phyloP scores from a whole-genome alignment of 2,797 vertebrate genomes.

The Sternarchorhynchus goeldii region DNA sequence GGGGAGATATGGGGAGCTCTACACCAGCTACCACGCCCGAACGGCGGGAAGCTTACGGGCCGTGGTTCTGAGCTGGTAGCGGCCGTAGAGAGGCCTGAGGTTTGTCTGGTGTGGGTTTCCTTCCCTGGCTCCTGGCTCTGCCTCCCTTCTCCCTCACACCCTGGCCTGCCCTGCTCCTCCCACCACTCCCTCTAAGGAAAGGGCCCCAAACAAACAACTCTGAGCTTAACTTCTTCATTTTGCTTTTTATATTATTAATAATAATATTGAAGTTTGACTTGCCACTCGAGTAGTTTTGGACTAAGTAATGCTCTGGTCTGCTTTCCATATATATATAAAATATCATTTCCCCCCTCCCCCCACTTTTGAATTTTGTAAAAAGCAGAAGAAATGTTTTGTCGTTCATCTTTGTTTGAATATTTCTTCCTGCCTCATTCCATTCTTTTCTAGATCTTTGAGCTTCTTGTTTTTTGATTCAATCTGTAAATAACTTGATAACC shows the following conservation, averaged over 20 bases:
- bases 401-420: slow-evolving; percentile 48
- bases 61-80: too few species aligned
- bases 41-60: too few species aligned
- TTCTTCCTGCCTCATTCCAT: slow-evolving; percentile 42
- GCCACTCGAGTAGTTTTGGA: slow-evolving; percentile 20
- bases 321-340: slow-evolving; percentile 27
- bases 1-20: slow-evolving; percentile 12
- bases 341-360: too few species aligned
- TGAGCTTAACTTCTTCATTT: too few species aligned
- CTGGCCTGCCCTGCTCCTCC: too few species aligned
- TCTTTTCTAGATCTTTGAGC: slow-evolving; percentile 39
- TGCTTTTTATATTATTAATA: neutral
- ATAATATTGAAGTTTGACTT: slow-evolving; percentile 24
- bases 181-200: too few species aligned
- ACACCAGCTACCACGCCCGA: neutral
- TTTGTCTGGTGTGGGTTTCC: neutral
- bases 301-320: slow-evolving; percentile 18
- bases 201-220: too few species aligned
- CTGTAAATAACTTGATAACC: slow-evolving; percentile 76
- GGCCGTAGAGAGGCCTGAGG: neutral
- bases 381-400: slow-evolving; percentile 50
- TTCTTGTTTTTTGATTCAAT: slow-evolving; percentile 44
- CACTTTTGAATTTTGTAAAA: slow-evolving; percentile 52
- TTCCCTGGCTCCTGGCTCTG: neutral
- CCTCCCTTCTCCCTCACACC: too few species aligned